Percentiles rank a stretch among this genome's conserved stretches.
Conservation (phyloP, 2,888 invertebrate genomes). For the Sturmia bella region DNA sequence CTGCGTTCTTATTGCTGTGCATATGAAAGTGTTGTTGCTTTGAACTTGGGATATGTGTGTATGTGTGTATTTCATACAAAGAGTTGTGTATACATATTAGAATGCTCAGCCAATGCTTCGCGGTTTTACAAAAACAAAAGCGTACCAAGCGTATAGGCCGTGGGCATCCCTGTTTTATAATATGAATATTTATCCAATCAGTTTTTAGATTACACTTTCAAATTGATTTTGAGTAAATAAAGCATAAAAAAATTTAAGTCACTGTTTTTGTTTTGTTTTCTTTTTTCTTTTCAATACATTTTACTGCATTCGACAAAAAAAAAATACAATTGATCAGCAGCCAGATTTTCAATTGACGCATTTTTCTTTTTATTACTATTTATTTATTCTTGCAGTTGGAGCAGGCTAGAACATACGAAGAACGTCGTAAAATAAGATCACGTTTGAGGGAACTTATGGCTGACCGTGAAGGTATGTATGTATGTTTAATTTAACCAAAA, state of each 20-base stretch:
- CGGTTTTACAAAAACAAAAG: no score
- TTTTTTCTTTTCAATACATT: background rate
- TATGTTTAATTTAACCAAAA: slow-evolving; percentile 78
- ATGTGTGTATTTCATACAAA: no score
- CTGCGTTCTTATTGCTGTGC: no score
- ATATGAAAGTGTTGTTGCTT: no score
- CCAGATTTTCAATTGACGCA: background rate
- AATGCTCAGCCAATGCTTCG: no score
- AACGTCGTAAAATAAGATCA: slow-evolving; percentile 90
- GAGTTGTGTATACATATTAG: no score
- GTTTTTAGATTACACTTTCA: no score
- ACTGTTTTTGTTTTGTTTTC: no score
- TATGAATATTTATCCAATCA: no score
- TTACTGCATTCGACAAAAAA: background rate
- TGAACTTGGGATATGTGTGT: no score
- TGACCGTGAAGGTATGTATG: slow-evolving; percentile 92
- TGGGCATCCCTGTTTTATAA: no score
- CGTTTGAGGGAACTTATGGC: slow-evolving; percentile 92
- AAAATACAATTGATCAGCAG: background rate
- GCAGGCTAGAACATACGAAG: slow-evolving; percentile 93
- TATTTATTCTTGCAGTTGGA: slow-evolving; percentile 85
- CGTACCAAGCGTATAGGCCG: no score
- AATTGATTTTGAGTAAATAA: background rate
- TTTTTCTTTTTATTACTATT: slow-evolving; percentile 27
- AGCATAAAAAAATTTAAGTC: background rate